Conservation (phyloP, 2,888 invertebrate genomes). For the Tiphia femorata region DNA sequence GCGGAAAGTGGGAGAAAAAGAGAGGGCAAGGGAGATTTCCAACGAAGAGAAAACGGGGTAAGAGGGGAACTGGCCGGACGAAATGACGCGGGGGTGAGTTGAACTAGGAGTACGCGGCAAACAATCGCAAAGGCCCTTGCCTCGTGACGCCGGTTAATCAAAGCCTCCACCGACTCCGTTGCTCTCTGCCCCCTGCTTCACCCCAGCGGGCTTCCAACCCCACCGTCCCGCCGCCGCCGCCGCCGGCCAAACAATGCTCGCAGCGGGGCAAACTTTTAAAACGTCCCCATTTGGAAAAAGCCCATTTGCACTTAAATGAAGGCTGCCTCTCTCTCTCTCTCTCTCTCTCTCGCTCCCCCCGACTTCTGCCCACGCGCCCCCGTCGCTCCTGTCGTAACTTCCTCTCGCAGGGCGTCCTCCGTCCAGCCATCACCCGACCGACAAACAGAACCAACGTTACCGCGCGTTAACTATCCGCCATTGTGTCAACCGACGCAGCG, state of each 20-base stretch:
- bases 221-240: background rate
- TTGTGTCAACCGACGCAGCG: conserved; percentile 36
- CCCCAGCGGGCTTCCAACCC: conserved; percentile 3
- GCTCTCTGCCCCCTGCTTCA: conserved; percentile 5
- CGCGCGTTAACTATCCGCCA: conserved; percentile 41
- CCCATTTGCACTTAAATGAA: conserved; percentile 51
- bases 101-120: conserved; percentile 20
- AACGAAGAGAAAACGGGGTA: background rate
- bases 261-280: conserved; percentile 46
- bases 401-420: background rate
- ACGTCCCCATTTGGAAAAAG: conserved; percentile 40
- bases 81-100: background rate
- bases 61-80: background rate
- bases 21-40: background rate
- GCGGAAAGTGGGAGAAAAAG: no score
- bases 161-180: conserved; percentile 35
- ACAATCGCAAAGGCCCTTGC: conserved; percentile 44
- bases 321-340: conserved; percentile 14
- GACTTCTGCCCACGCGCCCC: background rate
- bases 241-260: conserved; percentile 48
- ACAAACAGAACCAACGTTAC: conserved; percentile 14
- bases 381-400: no score
- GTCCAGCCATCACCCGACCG: background rate
- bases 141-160: conserved; percentile 48
- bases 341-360: conserved; percentile 1